Conservation (phyloP, 2,888 invertebrate genomes). For the Cordilura impudica region DNA sequence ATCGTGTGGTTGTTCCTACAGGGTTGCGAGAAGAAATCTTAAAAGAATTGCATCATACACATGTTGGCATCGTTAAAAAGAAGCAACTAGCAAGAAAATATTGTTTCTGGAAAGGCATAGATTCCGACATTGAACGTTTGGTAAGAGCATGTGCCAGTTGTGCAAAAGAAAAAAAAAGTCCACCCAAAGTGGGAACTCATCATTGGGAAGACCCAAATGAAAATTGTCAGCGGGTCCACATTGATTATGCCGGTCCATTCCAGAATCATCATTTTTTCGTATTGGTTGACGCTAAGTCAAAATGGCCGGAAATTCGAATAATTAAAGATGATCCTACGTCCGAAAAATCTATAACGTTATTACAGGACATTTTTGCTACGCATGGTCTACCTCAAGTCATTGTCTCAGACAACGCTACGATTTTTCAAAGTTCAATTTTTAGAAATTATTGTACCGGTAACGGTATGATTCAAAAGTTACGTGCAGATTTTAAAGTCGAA, state of each 20-base stretch:
- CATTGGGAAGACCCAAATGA: slow-evolving; percentile 39
- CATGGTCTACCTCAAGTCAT: slow-evolving; percentile 42
- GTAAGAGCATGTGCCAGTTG: slow-evolving; percentile 45
- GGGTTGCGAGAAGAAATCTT: slow-evolving; percentile 33
- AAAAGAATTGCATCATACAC: slow-evolving; percentile 59
- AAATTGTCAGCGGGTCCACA: slow-evolving; percentile 44
- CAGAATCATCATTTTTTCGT: no score
- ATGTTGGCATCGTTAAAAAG: slow-evolving; percentile 69
- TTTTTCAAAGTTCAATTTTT: slow-evolving; percentile 48
- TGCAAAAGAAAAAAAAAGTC: slow-evolving; percentile 33
- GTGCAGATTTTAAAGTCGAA: slow-evolving; percentile 48
- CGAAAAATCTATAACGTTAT: no score
- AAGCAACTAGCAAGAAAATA: slow-evolving; percentile 68
- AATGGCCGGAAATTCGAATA: slow-evolving; percentile 36
- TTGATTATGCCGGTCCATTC: slow-evolving; percentile 50
- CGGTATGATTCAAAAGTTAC: slow-evolving; percentile 51
- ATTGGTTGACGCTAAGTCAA: slow-evolving; percentile 46
- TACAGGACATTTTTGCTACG: slow-evolving; percentile 35
- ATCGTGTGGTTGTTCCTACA: slow-evolving; percentile 40
- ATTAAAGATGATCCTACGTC: slow-evolving; percentile 29
- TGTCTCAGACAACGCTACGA: slow-evolving; percentile 43
- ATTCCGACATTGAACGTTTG: slow-evolving; percentile 66
- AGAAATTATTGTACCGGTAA: slow-evolving; percentile 30
- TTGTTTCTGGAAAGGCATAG: slow-evolving; percentile 68
- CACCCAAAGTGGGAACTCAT: slow-evolving; percentile 4